Evolutionary conservation across 2,888 invertebrate species (phyloP).

Genomic region (Nomada fucata): DNA sequence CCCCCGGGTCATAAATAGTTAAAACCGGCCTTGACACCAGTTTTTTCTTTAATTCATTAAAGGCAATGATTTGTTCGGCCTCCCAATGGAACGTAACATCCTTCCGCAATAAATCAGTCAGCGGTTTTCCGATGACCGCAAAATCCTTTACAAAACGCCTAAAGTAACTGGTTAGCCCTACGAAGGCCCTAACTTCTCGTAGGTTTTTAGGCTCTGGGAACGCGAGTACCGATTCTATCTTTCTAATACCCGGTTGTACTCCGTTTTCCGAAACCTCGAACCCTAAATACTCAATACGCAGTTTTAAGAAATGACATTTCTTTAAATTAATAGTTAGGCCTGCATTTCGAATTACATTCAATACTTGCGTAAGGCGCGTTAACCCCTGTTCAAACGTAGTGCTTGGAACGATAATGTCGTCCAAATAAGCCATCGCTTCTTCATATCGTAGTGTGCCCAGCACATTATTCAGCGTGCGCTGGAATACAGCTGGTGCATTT

Average conservation of each 20-base stretch:
- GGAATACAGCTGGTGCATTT: constrained; percentile 49
- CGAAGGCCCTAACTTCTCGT: background rate
- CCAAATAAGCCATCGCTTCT: background rate
- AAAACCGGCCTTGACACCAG: background rate
- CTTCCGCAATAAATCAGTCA: constrained; percentile 17
- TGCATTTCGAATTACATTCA: background rate
- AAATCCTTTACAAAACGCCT: constrained; percentile 23
- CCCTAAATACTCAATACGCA: constrained; percentile 36
- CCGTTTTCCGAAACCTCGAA: constrained; percentile 25
- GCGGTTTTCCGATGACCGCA: constrained; percentile 4
- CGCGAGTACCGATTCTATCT: constrained; percentile 69
- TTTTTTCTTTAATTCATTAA: background rate
- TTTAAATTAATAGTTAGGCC: constrained; percentile 50
- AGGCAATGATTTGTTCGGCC: background rate
- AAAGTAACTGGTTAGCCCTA: constrained; percentile 20
- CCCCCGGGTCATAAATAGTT: background rate
- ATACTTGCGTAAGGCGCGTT: background rate
- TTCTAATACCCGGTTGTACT: constrained; percentile 65
- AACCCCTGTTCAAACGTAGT: background rate
- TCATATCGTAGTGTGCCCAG: too few relatives aligned
- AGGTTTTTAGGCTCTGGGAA: constrained; percentile 71
- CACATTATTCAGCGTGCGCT: too few relatives aligned
- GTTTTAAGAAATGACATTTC: constrained; percentile 69
- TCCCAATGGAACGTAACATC: background rate
- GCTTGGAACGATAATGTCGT: constrained; percentile 28